Percentiles rank a stretch among this genome's conserved stretches.
Evolutionary conservation across 2,888 invertebrate species (phyloP).

Genomic region (Agrypnus murinus): DNA sequence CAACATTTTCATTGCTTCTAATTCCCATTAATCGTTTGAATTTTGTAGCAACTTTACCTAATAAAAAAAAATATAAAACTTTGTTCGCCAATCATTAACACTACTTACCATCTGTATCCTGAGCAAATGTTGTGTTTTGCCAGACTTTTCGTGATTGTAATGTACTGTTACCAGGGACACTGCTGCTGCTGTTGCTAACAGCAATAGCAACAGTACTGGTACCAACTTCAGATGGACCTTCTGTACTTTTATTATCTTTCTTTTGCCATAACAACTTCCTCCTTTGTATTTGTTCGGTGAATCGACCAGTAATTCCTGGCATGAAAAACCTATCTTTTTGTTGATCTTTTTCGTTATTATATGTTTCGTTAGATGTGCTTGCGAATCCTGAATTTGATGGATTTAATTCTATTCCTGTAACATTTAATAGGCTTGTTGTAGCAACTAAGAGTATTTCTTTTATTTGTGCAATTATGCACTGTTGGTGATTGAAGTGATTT

Average conservation of each 20-base stretch:
- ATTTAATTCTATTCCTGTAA: slow-evolving; percentile 61
- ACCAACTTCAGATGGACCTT: slow-evolving; percentile 50
- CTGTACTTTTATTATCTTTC: slow-evolving; percentile 72
- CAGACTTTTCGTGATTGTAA: slow-evolving; percentile 75
- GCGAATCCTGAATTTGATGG: slow-evolving; percentile 65
- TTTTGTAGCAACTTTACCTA: slow-evolving; percentile 88
- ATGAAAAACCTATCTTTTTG: slow-evolving; percentile 72
- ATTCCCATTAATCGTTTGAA: slow-evolving; percentile 98
- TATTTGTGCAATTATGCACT: too few relatives aligned
- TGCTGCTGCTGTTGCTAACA: slow-evolving; percentile 58
- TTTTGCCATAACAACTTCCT: slow-evolving; percentile 93
- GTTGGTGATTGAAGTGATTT: too few relatives aligned
- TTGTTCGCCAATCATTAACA: slow-evolving; percentile 5
- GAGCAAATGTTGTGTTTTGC: slow-evolving; percentile 90
- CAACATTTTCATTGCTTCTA: slow-evolving; percentile 76
- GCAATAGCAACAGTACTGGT: too few relatives aligned
- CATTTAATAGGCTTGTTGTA: neutral
- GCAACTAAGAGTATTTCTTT: too few relatives aligned
- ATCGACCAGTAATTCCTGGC: slow-evolving; percentile 77
- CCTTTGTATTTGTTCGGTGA: slow-evolving; percentile 93
- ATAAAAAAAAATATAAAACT: slow-evolving; percentile 26
- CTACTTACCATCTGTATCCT: slow-evolving; percentile 88
- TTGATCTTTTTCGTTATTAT: slow-evolving; percentile 70
- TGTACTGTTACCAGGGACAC: slow-evolving; percentile 65
- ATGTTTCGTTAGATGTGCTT: slow-evolving; percentile 72